Base-by-base conservation (phyloP, 2,113 vertebrate genomes). In the Tiliqua scincoides region DNA sequence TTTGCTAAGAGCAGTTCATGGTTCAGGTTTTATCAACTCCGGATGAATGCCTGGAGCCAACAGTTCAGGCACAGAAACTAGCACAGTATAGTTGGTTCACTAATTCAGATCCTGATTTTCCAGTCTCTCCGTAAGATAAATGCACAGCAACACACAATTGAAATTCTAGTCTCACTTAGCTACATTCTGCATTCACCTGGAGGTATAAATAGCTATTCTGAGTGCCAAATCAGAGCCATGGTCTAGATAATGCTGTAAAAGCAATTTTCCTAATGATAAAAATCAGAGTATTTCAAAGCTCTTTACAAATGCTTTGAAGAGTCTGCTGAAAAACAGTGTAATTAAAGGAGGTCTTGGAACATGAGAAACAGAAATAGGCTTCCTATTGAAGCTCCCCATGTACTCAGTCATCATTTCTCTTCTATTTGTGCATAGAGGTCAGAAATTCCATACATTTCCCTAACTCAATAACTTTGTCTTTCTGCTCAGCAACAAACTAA, bases 101-200 rank as follows among this genome's bases (percentile, higher is more conserved):
- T 71, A 79, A 59, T 27, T 32, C n/a, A 79, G 18, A 11, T 43
- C 32, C 54, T 78, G 75, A 78, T 85, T 85, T 85, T 85, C 63
- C 30, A 71, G 65, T 71, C 27, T 35, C 9, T 70, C 17, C n/a
- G 14, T 37, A 85, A 61, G 65, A 40, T 59, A 70, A 85, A 14
- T 17, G 7, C 52, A 61, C 37, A 74, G 57, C 82, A 43, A 62
- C 71, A 59, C n/a, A 82, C 17, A 74, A n/a, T 84, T n/a, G 30
- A 21, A 63, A 84, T 62, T 83, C 54, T 61, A 6, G 61, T 32
- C 23, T 59, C 52, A 18, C 80, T 59, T 37, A 43, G 68, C 40
- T n/a, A 3, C 25, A 62, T 62, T 74, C 30, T 74, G 30, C 71
- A 75, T 74, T 17, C 18, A 20, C 14, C 18, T 68, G 63, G 43